phyloP scores from a whole-genome alignment of 2,888 invertebrate genomes.

The Mantis religiosa region DNA sequence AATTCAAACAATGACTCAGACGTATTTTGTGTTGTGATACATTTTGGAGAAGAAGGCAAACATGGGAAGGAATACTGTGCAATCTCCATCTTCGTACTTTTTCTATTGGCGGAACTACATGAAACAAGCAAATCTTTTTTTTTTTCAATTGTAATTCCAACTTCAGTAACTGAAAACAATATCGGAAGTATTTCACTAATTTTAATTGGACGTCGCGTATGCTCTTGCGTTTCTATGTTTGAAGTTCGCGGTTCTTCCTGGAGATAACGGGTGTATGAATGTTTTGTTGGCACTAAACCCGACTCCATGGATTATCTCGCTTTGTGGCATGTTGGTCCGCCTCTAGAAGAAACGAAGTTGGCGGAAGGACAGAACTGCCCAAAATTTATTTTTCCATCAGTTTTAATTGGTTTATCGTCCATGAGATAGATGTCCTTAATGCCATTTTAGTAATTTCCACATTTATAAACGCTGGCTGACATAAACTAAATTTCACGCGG shows the following conservation, averaged over 20 bases:
- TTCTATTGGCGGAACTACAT: constrained; percentile 3
- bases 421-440: not conserved
- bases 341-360: not conserved
- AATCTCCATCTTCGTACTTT: not conserved
- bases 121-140: not conserved
- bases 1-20: not conserved
- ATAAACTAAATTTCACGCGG: not conserved
- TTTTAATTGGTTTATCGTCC: not conserved
- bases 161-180: too few species aligned
- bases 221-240: not conserved
- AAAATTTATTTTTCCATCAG: not conserved
- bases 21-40: not conserved
- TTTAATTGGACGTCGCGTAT: too few species aligned
- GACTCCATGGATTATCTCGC: not conserved
- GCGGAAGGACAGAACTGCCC: not conserved
- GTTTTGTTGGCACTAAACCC: not conserved
- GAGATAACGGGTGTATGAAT: not conserved
- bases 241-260: not conserved
- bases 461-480: not conserved
- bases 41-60: not conserved
- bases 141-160: not conserved
- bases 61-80: not conserved
- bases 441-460: not conserved
- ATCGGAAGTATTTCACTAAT: too few species aligned
- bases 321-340: not conserved